phyloP scores from a whole-genome alignment of 2,888 invertebrate species.

The Mythimna albipuncta region DNA sequence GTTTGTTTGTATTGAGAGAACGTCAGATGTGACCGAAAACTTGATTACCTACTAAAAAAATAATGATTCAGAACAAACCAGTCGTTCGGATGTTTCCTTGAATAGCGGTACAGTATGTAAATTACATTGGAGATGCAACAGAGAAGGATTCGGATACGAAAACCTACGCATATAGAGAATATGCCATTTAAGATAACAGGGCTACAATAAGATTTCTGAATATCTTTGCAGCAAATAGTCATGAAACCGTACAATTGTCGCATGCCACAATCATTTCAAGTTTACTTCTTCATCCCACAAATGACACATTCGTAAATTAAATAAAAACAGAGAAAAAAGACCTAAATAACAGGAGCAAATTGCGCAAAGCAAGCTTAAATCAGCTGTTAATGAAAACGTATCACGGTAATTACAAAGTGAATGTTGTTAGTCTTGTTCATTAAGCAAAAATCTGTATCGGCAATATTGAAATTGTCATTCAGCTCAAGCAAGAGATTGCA shows the following conservation, averaged over 20 bases:
- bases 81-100: conserved; percentile 77
- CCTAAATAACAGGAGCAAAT: conserved; percentile 67
- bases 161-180: conserved; percentile 74
- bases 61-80: conserved; percentile 82
- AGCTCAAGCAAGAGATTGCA: conserved; percentile 76
- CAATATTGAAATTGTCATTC: conserved; percentile 82
- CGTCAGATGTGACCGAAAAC: conserved; percentile 80
- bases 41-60: conserved; percentile 86
- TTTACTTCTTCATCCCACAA: conserved; percentile 18
- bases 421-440: conserved; percentile 83
- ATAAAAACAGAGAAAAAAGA: conserved; percentile 49
- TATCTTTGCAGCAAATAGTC: conserved; percentile 60
- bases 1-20: conserved; percentile 85
- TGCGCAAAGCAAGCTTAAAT: conserved; percentile 70
- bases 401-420: conserved; percentile 82
- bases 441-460: conserved; percentile 82
- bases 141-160: conserved; percentile 72
- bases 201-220: conserved; percentile 68
- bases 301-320: neutral
- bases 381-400: conserved; percentile 78
- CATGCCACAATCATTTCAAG: conserved; percentile 12
- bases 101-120: conserved; percentile 88
- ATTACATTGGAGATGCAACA: conserved; percentile 79
- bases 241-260: conserved; percentile 14
- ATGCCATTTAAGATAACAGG: conserved; percentile 76